Evolutionary conservation across 1,140 invertebrate species (phyloP).

Genomic region (Macrobrachium rosenbergii): DNA sequence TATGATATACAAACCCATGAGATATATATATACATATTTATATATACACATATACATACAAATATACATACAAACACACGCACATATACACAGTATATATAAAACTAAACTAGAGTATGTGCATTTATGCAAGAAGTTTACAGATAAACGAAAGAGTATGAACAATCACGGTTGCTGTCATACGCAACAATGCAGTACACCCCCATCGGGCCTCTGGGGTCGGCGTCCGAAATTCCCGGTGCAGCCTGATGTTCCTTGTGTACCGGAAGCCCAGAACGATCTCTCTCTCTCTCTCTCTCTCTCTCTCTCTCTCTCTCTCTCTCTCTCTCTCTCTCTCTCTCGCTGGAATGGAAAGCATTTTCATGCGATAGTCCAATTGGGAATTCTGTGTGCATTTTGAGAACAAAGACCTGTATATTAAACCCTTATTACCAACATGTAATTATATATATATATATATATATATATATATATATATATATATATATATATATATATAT

Average conservation of each 20-base stretch:
- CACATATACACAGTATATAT: not conserved
- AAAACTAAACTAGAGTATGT: not conserved
- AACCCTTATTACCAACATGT: no score
- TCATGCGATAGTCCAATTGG: no score
- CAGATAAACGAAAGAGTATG: not conserved
- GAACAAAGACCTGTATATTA: no score
- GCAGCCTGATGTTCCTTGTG: slow-evolving; percentile 7
- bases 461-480: no score
- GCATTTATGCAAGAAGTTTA: not conserved
- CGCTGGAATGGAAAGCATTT: no score
- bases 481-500: no score
- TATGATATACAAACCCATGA: not conserved
- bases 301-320: no score
- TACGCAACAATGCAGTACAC: not conserved
- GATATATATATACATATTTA: not conserved
- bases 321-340: no score
- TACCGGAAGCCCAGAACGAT: slow-evolving; percentile 33
- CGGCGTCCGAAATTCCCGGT: slow-evolving; percentile 43
- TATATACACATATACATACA: not conserved
- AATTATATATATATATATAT: no score
- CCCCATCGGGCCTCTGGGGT: slow-evolving; percentile 31
- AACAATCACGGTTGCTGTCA: not conserved
- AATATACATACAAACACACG: not conserved
- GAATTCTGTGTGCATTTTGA: no score
- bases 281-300: no score